Percentiles rank a stretch among this genome's conserved stretches.
Conservation (phyloP, 2,888 invertebrate species). For the Drosophila falleni region DNA sequence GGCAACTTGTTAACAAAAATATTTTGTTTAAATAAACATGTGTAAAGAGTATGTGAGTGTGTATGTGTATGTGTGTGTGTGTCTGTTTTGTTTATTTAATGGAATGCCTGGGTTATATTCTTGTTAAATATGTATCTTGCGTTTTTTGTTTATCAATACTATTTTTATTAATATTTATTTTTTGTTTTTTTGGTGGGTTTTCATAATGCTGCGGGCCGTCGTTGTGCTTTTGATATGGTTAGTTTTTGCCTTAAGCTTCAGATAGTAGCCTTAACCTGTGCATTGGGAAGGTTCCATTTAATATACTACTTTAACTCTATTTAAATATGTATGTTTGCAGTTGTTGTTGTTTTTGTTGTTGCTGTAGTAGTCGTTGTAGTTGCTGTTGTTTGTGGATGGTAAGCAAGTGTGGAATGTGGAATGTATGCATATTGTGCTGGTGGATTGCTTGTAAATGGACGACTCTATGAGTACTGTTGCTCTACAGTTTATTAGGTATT, state of each 20-base stretch:
- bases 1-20: conserved; percentile 74
- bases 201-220: conserved; percentile 52
- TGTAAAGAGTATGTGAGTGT: conserved; percentile 4
- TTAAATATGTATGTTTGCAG: neutral
- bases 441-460: conserved; percentile 43
- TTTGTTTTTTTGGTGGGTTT: conserved; percentile 42
- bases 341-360: neutral
- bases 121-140: conserved; percentile 36
- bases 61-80: conserved; percentile 10
- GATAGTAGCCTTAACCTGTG: conserved; percentile 25
- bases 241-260: conserved; percentile 45
- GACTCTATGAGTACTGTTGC: conserved; percentile 41
- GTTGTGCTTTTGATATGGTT: conserved; percentile 61
- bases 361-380: neutral
- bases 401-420: conserved; percentile 54
- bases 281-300: conserved; percentile 25
- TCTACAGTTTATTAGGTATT: conserved; percentile 18
- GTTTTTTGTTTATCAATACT: conserved; percentile 2
- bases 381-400: conserved; percentile 17
- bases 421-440: conserved; percentile 32
- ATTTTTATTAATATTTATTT: conserved; percentile 17
- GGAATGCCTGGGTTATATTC: conserved; percentile 53
- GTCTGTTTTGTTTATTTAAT: conserved; percentile 25
- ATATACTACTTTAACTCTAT: conserved; percentile 5
- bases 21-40: conserved; percentile 60